Evolutionary conservation across 1,140 invertebrate genomes (phyloP).

Genomic region (Scaptomyza graminum): DNA sequence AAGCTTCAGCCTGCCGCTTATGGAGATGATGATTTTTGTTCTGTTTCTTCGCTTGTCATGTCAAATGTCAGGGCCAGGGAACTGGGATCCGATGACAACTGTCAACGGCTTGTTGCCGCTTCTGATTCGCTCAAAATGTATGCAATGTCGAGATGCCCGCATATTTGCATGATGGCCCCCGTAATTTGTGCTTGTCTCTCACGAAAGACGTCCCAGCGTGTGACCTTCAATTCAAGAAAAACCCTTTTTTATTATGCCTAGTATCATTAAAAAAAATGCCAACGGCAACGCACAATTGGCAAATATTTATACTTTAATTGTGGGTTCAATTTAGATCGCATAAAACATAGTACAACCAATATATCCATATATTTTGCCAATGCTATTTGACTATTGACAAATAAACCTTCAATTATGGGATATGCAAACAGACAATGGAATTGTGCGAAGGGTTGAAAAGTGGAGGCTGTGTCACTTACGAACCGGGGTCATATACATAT

Average conservation of each 20-base stretch:
- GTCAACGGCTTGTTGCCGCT: slow-evolving; percentile 69
- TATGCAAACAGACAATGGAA: slow-evolving; percentile 14
- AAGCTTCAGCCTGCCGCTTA: background rate
- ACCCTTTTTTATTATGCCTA: slow-evolving; percentile 28
- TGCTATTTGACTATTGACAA: slow-evolving; percentile 32
- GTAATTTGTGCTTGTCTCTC: slow-evolving; percentile 43
- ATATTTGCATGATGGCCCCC: slow-evolving; percentile 65
- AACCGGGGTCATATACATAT: slow-evolving; percentile 45
- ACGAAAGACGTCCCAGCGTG: slow-evolving; percentile 18
- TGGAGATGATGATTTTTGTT: background rate
- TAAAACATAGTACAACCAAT: slow-evolving; percentile 6
- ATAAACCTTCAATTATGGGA: slow-evolving; percentile 67
- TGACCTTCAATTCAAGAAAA: slow-evolving; percentile 44
- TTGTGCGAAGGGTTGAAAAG: background rate
- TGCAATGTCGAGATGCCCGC: slow-evolving; percentile 65
- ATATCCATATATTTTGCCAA: slow-evolving; percentile 24
- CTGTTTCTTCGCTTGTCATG: slow-evolving; percentile 24
- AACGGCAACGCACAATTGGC: slow-evolving; percentile 44
- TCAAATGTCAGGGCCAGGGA: slow-evolving; percentile 33
- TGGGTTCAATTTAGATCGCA: slow-evolving; percentile 58
- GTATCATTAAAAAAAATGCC: background rate
- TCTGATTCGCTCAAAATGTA: slow-evolving; percentile 46
- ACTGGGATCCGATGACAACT: slow-evolving; percentile 54
- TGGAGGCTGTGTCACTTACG: slow-evolving; percentile 25
- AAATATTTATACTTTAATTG: slow-evolving; percentile 79